Base-by-base conservation (phyloP, 2,113 vertebrate genomes). In the Anolis sagrei region DNA sequence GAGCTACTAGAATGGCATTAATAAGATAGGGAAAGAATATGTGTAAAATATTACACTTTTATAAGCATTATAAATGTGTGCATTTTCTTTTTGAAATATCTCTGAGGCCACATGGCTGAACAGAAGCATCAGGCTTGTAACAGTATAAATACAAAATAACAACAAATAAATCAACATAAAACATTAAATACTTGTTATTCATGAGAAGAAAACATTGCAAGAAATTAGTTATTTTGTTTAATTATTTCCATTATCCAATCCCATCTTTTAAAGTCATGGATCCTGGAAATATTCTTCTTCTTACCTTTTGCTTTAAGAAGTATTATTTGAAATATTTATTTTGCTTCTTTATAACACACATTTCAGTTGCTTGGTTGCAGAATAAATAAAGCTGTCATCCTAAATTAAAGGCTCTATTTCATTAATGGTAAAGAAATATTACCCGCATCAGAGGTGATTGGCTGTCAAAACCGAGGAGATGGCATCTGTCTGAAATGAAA, bases 301-400 rank as follows among this genome's bases (percentile, higher is more conserved):
- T 82, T 16, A 9, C 5, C 36, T 49, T 74, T 76, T 92, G 58
- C 88, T 86, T 29, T 86, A 82, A 88, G 89, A 89, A 89, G 49
- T 92, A 92, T 21, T 76, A 85, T 62, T 79, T 93, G 79, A 92
- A 89, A 91, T 91, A 64, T 76, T 92, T 93, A 87, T 89, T 87
- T 82, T 82, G 69, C 76, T 88, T 88, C 83, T 91, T 93, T 95
- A 92, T 92, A 90, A 90, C 72, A 88, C 75, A 13, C 74, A 87
- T 94, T 93, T 92, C 90, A 78, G 89, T 74, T 92, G 79, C 86
- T 76, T 89, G 81, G 81, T 44, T 90, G 34, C 82, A 87, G 87
- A 89, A 93, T 93, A 93, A 92, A 88, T 92, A 92, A 93, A 94
- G 75, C 78, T 79, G 61, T 70, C 23, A 91, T 80, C 86, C 62